phyloP scores from a whole-genome alignment of 1,140 invertebrate genomes.

The Polyergus mexicanus region DNA sequence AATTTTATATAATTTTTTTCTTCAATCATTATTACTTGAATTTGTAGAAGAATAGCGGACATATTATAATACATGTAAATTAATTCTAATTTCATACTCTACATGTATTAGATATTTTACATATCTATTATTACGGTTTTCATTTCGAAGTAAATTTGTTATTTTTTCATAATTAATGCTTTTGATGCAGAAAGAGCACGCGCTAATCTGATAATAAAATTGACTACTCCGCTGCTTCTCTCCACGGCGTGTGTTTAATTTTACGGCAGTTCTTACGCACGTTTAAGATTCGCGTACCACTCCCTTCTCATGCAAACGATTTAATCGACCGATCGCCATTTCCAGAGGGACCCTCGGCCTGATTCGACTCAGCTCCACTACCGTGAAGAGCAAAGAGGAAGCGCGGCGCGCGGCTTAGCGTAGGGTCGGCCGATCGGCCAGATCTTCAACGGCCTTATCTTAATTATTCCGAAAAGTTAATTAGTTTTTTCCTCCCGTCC shows the following conservation, averaged over 20 bases:
- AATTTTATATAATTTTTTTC: neutral
- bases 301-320: conserved; percentile 75
- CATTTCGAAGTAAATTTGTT: neutral
- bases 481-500: conserved; percentile 81
- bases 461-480: conserved; percentile 85
- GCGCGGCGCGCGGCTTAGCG: conserved; percentile 27
- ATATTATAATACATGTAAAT: neutral
- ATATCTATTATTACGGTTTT: neutral
- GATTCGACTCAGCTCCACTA: conserved; percentile 65
- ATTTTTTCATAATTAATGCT: conserved; percentile 1
- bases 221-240: conserved; percentile 12
- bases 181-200: neutral
- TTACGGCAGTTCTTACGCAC: conserved; percentile 34
- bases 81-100: neutral
- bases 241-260: conserved; percentile 33
- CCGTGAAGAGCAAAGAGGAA: conserved; percentile 65
- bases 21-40: neutral
- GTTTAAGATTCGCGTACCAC: conserved; percentile 47
- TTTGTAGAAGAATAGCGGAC: neutral
- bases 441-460: conserved; percentile 81
- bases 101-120: neutral
- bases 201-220: conserved; percentile 51
- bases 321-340: conserved; percentile 79
- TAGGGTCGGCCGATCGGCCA: conserved; percentile 75
- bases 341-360: conserved; percentile 51